phyloP scores from a whole-genome alignment of 1,140 invertebrate species.

The Sitodiplosis mosellana region DNA sequence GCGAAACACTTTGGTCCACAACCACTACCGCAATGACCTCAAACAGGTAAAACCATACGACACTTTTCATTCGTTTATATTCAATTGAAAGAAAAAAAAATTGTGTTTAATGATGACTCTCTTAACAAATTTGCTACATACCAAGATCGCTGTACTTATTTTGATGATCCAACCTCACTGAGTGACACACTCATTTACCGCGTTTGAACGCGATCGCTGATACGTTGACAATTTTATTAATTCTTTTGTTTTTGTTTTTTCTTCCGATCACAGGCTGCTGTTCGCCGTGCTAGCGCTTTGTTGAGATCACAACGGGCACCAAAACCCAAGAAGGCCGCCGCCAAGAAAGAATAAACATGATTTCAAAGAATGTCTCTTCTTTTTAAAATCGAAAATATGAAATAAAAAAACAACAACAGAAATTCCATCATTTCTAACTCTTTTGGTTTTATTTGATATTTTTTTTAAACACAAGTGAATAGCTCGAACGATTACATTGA shows the following conservation, averaged over 20 bases:
- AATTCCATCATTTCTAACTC: too few species aligned
- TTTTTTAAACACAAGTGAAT: too few species aligned
- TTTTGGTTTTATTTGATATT: too few species aligned
- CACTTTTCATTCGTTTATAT: neutral
- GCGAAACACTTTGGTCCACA: constrained; percentile 54
- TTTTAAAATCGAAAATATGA: too few species aligned
- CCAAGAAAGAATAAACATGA: constrained; percentile 33
- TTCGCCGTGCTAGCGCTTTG: constrained; percentile 79
- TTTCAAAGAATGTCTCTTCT: too few species aligned
- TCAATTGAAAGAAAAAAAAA: neutral
- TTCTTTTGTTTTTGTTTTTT: constrained; percentile 8
- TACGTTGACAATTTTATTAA: neutral
- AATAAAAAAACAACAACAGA: too few species aligned
- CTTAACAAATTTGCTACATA: constrained; percentile 15
- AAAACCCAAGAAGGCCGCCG: constrained; percentile 50
- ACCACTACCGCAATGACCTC: constrained; percentile 75
- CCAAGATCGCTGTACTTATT: constrained; percentile 26
- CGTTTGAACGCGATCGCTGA: constrained; percentile 2
- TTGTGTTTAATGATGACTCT: constrained; percentile 3
- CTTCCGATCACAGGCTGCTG: constrained; percentile 45
- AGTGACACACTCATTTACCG: constrained; percentile 3
- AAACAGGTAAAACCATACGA: constrained; percentile 35
- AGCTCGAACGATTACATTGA: too few species aligned
- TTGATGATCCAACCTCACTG: constrained; percentile 18
- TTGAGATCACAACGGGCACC: constrained; percentile 71